A percentile compares a stretch with the other conserved stretches of the same genome.
These are phyloP conservation scores for Macropodus opercularis DNA, from an alignment of 2,797 vertebrate species.

Conservation along the genomic window DNA sequence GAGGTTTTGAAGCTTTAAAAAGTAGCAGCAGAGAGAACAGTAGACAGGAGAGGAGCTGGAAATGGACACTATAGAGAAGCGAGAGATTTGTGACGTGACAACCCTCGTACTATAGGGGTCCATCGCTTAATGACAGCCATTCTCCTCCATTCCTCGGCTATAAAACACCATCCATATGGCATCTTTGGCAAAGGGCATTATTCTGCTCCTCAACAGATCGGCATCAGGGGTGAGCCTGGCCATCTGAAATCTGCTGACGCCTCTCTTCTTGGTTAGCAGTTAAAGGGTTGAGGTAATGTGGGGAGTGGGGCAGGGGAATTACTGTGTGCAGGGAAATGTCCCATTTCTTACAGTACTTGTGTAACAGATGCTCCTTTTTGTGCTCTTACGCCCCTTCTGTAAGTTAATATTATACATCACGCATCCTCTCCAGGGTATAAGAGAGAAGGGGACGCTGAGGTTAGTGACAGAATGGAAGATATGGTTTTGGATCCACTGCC, in stretches of 20 bases:
- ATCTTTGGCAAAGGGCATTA: conserved; percentile 69
- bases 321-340: conserved; percentile 42
- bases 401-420: conserved; percentile 60
- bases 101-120: conserved; percentile 62
- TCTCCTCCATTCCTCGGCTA: conserved; percentile 38
- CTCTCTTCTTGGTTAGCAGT: conserved; percentile 42
- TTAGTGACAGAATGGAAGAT: too few species aligned
- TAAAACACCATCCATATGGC: conserved; percentile 70
- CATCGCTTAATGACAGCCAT: conserved; percentile 68
- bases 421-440: conserved; percentile 31
- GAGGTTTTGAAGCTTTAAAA: conserved; percentile 71
- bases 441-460: conserved; percentile 4
- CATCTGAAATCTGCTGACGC: conserved; percentile 72
- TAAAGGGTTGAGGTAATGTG: conserved; percentile 43
- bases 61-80: conserved; percentile 45
- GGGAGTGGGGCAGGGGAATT: conserved; percentile 27
- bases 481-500: conserved; percentile 54
- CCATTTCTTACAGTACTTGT: conserved; percentile 49
- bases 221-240: conserved; percentile 51
- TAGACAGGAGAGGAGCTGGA: conserved; percentile 20
- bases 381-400: conserved; percentile 50
- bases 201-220: conserved; percentile 60
- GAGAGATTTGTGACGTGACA: conserved; percentile 62
- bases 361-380: conserved; percentile 40
- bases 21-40: conserved; percentile 26